A percentile compares a stretch with the other conserved stretches of the same genome.
phyloP scores from a whole-genome alignment of 92 coral and sea anemone species.

The Pocillopora meandrina region DNA sequence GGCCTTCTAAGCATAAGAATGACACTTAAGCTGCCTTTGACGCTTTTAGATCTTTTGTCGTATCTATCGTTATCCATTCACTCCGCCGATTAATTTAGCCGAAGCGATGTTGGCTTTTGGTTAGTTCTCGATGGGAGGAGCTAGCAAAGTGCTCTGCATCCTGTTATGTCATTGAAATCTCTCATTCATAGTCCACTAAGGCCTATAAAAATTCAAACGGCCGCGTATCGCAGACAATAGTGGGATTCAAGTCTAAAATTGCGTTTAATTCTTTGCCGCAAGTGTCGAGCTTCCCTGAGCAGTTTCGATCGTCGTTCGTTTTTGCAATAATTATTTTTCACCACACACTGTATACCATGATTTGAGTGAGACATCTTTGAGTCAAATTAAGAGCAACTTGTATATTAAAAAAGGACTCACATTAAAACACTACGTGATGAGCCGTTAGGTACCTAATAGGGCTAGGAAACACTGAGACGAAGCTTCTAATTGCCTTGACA shows the following conservation, averaged over 20 bases:
- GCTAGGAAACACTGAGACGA: constrained; percentile 24
- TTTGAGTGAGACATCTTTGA: not conserved
- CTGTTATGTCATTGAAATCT: constrained; percentile 15
- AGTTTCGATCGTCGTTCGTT: not conserved
- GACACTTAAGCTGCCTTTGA: constrained; percentile 40
- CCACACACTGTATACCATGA: no score
- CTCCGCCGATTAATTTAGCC: constrained; percentile 41
- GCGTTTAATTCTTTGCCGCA: not conserved
- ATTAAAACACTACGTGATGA: constrained; percentile 28
- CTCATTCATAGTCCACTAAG: constrained; percentile 8
- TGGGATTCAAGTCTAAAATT: not conserved
- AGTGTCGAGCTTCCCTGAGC: not conserved
- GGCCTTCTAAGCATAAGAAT: constrained; percentile 23
- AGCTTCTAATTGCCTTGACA: constrained; percentile 45
- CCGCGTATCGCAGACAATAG: not conserved
- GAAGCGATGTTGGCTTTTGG: constrained; percentile 54
- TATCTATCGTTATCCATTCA: constrained; percentile 35
- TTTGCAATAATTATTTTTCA: not conserved
- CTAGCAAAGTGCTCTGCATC: constrained; percentile 30
- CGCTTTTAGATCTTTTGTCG: constrained; percentile 34
- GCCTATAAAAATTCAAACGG: constrained; percentile 7
- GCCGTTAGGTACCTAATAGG: constrained; percentile 41
- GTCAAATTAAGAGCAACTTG: not conserved
- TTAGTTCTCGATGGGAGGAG: constrained; percentile 32
- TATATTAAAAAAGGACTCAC: constrained; percentile 16